phyloP scores from a whole-genome alignment of 2,888 invertebrate genomes.

The Gastrophysa polygoni region DNA sequence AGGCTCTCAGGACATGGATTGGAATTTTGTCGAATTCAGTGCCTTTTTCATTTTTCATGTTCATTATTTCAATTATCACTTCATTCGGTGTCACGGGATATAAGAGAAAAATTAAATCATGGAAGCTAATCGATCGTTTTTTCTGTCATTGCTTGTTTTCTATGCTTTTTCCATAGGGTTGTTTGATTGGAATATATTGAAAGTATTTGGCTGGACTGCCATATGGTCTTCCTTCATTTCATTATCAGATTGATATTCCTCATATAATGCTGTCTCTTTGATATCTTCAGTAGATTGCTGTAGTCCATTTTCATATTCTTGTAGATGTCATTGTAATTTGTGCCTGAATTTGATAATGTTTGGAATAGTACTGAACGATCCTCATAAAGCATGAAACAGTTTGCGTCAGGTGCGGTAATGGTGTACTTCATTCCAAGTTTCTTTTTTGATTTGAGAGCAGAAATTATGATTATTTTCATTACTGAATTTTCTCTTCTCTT shows the following conservation, averaged over 20 bases:
- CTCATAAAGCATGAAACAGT: background rate
- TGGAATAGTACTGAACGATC: background rate
- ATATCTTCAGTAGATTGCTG: background rate
- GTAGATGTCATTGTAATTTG: conserved; percentile 2
- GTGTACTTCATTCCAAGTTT: background rate
- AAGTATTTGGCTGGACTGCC: background rate
- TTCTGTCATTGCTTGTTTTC: background rate
- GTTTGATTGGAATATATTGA: background rate
- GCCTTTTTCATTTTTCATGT: conserved; percentile 1
- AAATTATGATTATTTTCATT: background rate
- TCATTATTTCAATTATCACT: background rate
- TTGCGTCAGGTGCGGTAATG: background rate
- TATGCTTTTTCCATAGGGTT: background rate
- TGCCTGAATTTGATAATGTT: background rate
- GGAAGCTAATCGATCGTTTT: background rate
- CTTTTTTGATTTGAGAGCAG: conserved; percentile 2
- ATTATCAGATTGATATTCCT: conserved; percentile 6
- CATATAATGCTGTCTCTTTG: conserved; percentile 1
- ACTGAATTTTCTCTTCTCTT: background rate
- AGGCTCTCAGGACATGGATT: background rate
- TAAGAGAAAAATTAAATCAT: background rate
- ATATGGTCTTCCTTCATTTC: background rate
- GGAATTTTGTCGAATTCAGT: conserved; percentile 2
- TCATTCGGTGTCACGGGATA: conserved; percentile 6
- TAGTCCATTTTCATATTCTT: background rate